These are phyloP conservation scores for Hirtodrosophila histrioides DNA, from an alignment of 2,888 invertebrate species.

Conservation along the genomic window DNA sequence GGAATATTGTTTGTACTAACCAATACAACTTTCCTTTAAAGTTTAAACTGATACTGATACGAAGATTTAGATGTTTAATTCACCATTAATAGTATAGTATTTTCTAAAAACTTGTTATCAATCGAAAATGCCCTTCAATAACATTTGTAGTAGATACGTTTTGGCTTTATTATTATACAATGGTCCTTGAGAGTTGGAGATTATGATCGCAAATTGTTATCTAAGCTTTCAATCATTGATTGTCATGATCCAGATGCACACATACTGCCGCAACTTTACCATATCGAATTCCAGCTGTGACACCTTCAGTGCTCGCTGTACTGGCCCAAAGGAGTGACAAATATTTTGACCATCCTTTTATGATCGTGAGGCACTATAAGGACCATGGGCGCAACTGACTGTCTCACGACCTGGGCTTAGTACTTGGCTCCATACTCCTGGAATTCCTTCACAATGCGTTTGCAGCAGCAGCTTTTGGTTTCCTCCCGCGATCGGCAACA, in stretches of 20 bases:
- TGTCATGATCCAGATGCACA: slow-evolving; percentile 55
- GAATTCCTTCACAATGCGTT: slow-evolving; percentile 62
- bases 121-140: too few species aligned
- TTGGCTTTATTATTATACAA: slow-evolving; percentile 2
- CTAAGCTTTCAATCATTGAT: slow-evolving; percentile 48
- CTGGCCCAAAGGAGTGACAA: slow-evolving; percentile 51
- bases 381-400: slow-evolving; percentile 45
- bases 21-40: too few species aligned
- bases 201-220: slow-evolving; percentile 38
- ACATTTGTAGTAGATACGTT: not conserved
- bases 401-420: slow-evolving; percentile 67
- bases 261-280: slow-evolving; percentile 55
- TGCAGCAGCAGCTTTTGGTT: slow-evolving; percentile 37
- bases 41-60: too few species aligned
- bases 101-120: too few species aligned
- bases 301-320: slow-evolving; percentile 42
- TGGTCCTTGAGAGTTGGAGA: slow-evolving; percentile 14
- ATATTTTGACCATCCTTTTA: slow-evolving; percentile 76
- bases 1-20: too few species aligned
- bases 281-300: slow-evolving; percentile 60
- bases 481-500: slow-evolving; percentile 46
- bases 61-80: too few species aligned
- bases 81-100: too few species aligned
- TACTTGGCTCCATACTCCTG: slow-evolving; percentile 64
- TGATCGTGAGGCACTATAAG: slow-evolving; percentile 72